Conservation (phyloP, 2,888 invertebrate genomes). For the Pterostichus niger region DNA sequence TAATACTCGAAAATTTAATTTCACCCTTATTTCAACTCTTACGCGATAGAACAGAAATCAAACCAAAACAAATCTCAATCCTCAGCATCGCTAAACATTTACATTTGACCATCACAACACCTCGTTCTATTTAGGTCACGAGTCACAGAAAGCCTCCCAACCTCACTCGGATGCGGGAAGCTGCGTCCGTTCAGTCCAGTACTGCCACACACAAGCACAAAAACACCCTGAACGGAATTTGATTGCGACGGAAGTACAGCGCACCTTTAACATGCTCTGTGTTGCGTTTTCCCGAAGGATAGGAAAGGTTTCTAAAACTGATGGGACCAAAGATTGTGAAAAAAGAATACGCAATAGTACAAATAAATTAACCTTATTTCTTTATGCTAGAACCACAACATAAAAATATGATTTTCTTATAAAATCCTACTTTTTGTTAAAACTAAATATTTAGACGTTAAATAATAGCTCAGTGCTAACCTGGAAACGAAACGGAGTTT, state of each 20-base stretch:
- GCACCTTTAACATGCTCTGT: not conserved
- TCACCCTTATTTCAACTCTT: too few relatives aligned
- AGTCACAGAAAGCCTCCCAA: not conserved
- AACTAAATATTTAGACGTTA: too few relatives aligned
- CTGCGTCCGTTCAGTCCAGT: not conserved
- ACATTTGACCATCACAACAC: not conserved
- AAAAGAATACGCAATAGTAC: not conserved
- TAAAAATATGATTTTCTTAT: too few relatives aligned
- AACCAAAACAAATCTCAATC: not conserved
- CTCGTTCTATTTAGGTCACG: constrained; percentile 6
- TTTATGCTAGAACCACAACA: too few relatives aligned
- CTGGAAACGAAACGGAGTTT: too few relatives aligned
- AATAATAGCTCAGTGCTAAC: too few relatives aligned
- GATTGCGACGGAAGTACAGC: not conserved
- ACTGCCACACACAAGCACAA: not conserved
- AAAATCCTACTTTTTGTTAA: too few relatives aligned
- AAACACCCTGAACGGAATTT: constrained; percentile 14
- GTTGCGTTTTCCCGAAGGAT: too few relatives aligned
- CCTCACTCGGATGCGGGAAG: not conserved
- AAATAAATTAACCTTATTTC: too few relatives aligned
- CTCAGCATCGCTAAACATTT: constrained; percentile 1
- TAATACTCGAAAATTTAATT: too few relatives aligned
- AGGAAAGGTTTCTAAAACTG: too few relatives aligned
- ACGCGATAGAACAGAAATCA: not conserved
- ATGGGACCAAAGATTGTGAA: not conserved